phyloP scores from a whole-genome alignment of 1,140 invertebrate species.

The Diploscapter pachys region DNA sequence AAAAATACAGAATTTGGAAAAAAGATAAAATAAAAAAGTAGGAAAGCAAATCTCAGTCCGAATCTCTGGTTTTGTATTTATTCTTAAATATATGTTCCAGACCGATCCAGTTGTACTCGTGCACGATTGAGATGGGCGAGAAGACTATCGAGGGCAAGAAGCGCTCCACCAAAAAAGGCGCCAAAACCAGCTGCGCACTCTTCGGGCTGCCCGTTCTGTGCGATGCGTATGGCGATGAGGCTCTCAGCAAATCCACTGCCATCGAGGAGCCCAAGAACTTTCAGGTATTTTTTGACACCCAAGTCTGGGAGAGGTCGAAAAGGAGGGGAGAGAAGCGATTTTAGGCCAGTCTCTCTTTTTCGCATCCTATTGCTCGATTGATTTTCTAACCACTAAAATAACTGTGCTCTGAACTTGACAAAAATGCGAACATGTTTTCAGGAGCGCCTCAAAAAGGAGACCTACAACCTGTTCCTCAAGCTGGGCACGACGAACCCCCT shows the following conservation, averaged over 20 bases:
- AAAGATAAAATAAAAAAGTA: no score
- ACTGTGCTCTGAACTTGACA: neutral
- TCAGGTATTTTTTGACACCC: constrained; percentile 1
- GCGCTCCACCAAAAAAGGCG: neutral
- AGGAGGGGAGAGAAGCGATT: no score
- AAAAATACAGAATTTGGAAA: no score
- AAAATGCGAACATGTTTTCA: neutral
- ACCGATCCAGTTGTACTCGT: no score
- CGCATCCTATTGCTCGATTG: no score
- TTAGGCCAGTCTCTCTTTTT: no score
- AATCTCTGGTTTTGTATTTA: no score
- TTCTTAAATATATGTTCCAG: no score
- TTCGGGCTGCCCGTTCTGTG: neutral
- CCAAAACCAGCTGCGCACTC: constrained; percentile 4
- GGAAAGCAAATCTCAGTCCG: no score
- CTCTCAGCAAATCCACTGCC: neutral
- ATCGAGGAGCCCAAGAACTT: neutral
- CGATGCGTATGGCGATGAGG: neutral
- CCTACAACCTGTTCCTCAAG: neutral
- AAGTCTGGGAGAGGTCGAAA: neutral
- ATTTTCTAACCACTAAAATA: neutral
- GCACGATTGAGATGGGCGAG: no score
- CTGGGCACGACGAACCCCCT: neutral
- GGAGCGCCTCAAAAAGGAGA: neutral
- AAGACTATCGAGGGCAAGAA: neutral